These are phyloP conservation scores for Ophiothrix spiculata DNA, from an alignment of 35 echinoderm and acorn worm species.

Conservation along the genomic window DNA sequence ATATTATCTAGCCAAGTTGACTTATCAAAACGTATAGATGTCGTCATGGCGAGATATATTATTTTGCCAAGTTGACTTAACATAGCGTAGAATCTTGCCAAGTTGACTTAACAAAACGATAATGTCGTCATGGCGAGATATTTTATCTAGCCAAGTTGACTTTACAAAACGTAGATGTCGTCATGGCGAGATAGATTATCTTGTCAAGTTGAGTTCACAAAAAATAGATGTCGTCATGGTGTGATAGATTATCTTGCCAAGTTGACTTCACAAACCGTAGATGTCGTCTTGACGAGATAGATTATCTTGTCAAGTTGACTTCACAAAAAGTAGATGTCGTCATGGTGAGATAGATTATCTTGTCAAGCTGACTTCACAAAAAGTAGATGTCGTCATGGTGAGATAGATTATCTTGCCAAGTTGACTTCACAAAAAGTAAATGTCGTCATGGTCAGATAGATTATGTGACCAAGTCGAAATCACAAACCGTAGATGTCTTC, in stretches of 20 bases:
- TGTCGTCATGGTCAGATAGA: neutral
- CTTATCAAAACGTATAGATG: too few relatives aligned
- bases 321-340: neutral
- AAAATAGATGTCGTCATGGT: neutral
- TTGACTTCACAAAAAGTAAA: neutral
- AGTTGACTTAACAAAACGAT: too few relatives aligned
- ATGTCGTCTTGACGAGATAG: neutral
- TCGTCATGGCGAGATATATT: too few relatives aligned
- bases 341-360: neutral
- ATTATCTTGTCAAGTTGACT: neutral
- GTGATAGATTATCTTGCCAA: slow-evolving; percentile 1
- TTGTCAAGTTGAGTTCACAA: neutral
- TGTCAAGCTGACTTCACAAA: neutral
- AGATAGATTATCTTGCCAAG: slow-evolving; percentile 2
- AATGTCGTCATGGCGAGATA: too few relatives aligned
- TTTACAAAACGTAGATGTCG: too few relatives aligned
- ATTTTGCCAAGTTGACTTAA: too few relatives aligned
- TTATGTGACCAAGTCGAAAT: neutral
- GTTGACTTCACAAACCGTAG: neutral
- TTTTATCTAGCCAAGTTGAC: neutral
- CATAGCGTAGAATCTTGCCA: too few relatives aligned
- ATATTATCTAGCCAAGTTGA: too few relatives aligned
- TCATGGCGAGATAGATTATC: neutral
- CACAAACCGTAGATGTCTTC: neutral
- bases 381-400: neutral